These are phyloP conservation scores for Patella pellucida DNA, from an alignment of 2,888 invertebrate genomes.

Conservation along the genomic window DNA sequence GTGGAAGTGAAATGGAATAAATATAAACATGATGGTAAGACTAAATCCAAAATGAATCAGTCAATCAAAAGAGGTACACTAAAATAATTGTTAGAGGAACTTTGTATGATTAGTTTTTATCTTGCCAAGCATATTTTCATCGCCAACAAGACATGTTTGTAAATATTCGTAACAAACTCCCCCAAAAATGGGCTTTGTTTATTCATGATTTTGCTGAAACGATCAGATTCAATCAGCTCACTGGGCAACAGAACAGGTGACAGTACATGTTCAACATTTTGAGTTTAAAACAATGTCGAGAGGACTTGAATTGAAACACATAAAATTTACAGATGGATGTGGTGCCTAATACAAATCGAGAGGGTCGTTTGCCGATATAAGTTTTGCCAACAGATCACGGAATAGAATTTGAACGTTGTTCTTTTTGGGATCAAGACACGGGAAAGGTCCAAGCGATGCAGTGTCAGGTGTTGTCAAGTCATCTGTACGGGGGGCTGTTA, in stretches of 20 bases:
- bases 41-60: background rate
- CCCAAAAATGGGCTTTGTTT: background rate
- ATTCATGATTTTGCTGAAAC: background rate
- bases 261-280: slow-evolving; percentile 17
- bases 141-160: too few relatives aligned
- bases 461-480: too few relatives aligned
- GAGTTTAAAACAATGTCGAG: background rate
- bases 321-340: slow-evolving; percentile 4
- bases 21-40: background rate
- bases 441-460: background rate
- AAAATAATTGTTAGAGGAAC: background rate
- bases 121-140: background rate
- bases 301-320: background rate
- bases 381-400: background rate
- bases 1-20: background rate
- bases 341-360: slow-evolving; percentile 6
- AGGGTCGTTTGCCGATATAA: background rate
- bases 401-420: too few relatives aligned
- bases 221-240: slow-evolving; percentile 20
- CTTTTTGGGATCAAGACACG: background rate
- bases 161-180: too few relatives aligned
- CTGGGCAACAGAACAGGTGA: slow-evolving; percentile 11
- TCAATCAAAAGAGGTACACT: background rate
- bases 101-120: background rate
- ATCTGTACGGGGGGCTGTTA: too few relatives aligned